Percentiles rank a stretch among this genome's conserved stretches.
Evolutionary conservation across 2,888 invertebrate genomes (phyloP).

Genomic region (Acrocera orbiculus): DNA sequence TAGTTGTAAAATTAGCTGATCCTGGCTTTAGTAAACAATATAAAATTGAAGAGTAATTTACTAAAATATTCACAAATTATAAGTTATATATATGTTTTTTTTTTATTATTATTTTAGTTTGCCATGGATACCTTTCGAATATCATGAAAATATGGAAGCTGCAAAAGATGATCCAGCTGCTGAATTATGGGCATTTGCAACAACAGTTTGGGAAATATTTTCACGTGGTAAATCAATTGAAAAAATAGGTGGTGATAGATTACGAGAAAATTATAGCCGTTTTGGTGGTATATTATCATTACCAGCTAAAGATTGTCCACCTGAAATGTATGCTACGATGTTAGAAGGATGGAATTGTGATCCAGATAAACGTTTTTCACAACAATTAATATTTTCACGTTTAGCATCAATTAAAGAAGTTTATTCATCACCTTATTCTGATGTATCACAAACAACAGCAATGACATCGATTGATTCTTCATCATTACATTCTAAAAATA

Average conservation of each 20-base stretch:
- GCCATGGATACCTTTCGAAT: constrained; percentile 82
- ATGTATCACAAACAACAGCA: constrained; percentile 9
- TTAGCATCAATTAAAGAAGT: constrained; percentile 18
- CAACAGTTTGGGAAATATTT: constrained; percentile 86
- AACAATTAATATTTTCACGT: constrained; percentile 58
- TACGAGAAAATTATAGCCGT: constrained; percentile 17
- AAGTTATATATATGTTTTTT: constrained; percentile 1
- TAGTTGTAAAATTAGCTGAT: constrained; percentile 67
- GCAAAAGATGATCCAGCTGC: constrained; percentile 51
- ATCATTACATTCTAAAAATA: constrained; percentile 7
- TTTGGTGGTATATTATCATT: constrained; percentile 43
- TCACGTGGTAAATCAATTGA: constrained; percentile 46
- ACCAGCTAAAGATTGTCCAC: constrained; percentile 50
- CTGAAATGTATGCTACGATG: constrained; percentile 59
- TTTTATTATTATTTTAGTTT: constrained; percentile 36
- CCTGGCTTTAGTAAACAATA: constrained; percentile 53
- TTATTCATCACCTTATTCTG: constrained; percentile 13
- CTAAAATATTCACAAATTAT: background rate
- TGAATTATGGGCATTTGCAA: constrained; percentile 84
- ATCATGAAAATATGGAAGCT: constrained; percentile 45
- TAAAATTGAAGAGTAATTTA: constrained; percentile 43
- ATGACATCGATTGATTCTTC: constrained; percentile 12
- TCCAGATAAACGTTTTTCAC: constrained; percentile 52
- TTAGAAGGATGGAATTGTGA: constrained; percentile 65
- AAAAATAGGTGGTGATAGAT: constrained; percentile 16